Evolutionary conservation across 2,797 vertebrate species (phyloP).

Genomic region (Pseudochirops corinnae): DNA sequence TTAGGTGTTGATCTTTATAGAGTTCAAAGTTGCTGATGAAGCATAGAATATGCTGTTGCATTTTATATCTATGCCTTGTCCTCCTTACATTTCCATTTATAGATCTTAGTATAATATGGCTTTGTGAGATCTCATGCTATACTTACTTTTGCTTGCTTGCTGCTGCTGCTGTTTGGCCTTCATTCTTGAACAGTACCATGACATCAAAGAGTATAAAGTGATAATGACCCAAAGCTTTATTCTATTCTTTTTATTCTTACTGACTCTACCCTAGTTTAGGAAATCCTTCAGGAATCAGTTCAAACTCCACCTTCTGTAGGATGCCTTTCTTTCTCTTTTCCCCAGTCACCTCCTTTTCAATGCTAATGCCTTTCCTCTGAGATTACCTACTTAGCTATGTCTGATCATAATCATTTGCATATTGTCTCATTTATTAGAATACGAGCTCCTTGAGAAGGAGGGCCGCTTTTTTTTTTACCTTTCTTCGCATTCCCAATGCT

Average conservation of each 20-base stretch:
- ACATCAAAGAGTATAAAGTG: neutral
- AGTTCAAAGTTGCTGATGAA: neutral
- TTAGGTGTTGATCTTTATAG: neutral
- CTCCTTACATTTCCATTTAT: neutral
- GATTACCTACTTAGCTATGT: neutral
- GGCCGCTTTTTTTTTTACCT: neutral
- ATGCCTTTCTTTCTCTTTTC: neutral
- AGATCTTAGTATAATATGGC: neutral
- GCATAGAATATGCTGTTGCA: neutral
- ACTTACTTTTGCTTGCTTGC: neutral
- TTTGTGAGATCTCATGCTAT: neutral
- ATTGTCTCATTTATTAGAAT: neutral
- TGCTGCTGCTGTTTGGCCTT: too few species aligned
- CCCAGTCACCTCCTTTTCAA: neutral
- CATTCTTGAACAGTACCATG: too few species aligned
- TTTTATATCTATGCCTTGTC: neutral
- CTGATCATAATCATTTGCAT: neutral
- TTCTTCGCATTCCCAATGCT: neutral
- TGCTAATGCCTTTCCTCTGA: neutral
- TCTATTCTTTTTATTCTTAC: neutral
- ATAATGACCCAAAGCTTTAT: neutral
- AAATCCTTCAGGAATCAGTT: neutral
- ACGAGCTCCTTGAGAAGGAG: neutral
- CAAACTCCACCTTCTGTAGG: neutral
- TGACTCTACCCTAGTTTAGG: neutral